A percentile compares a stretch with the other conserved stretches of the same genome.
phyloP scores from a whole-genome alignment of 2,888 invertebrate species.

The Metopia argyrocephala region DNA sequence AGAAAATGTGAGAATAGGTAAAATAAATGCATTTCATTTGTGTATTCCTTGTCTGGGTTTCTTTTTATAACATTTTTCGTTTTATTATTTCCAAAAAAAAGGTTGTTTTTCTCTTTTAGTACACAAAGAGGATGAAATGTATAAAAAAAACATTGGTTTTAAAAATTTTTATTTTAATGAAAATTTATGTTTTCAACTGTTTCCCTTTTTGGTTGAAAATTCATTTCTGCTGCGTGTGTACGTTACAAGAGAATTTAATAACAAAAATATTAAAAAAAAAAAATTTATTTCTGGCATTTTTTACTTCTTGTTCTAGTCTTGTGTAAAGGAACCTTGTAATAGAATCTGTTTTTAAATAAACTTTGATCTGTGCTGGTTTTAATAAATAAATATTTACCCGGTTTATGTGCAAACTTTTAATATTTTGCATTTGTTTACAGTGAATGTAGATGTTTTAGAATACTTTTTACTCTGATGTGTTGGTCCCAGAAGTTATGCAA shows the following conservation, averaged over 20 bases:
- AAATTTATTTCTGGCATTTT: neutral
- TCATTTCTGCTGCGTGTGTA: neutral
- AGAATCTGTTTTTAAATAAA: no score
- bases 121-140: slow-evolving; percentile 2
- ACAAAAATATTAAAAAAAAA: neutral
- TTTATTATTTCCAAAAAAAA: neutral
- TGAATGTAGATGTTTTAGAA: no score
- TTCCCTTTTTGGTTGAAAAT: slow-evolving; percentile 3
- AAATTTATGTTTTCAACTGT: slow-evolving; percentile 48
- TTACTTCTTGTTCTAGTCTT: neutral
- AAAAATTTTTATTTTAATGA: slow-evolving; percentile 51
- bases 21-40: slow-evolving; percentile 22
- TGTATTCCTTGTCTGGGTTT: neutral
- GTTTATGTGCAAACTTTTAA: no score
- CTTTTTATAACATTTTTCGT: neutral
- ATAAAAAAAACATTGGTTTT: slow-evolving; percentile 37
- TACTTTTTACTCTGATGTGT: no score
- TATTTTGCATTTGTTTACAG: no score
- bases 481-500: no score
- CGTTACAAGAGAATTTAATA: no score
- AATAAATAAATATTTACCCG: no score
- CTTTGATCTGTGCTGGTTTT: no score
- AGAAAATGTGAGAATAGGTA: slow-evolving; percentile 9
- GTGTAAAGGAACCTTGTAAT: no score
- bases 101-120: neutral